Base-by-base conservation (phyloP, 2,888 invertebrate species). In the Gastracanthus pulcherrimus region DNA sequence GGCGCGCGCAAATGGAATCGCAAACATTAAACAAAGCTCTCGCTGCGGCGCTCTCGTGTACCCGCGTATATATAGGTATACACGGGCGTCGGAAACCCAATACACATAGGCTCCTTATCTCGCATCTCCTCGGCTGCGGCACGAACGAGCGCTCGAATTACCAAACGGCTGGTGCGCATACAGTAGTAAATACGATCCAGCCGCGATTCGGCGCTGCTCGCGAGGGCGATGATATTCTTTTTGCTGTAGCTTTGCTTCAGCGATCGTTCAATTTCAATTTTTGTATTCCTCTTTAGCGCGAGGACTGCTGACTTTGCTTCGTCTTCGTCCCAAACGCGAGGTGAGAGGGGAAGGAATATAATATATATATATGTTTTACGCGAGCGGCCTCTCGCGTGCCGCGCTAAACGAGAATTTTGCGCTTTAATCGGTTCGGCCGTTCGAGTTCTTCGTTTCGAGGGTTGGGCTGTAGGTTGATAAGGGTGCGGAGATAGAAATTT, bases 21-120 rank as follows among this genome's bases (percentile, higher is more conserved):
- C 67, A 76, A 69, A 76, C 67, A 45, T 69, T 62, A 70, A 77
- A 77, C 77, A 77, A 70, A 77, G 70, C 77, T 4, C 41, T 5
- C 62, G 13, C 29, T 6, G 13, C n/a, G 26, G 29, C 62, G 62
- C 7, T n/a, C n/a, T 11, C 58, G 19, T 19, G 75, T 51, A 48
- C 19, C n/a, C 26, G 9, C 29, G 29, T 55, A 58, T 29, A 58
- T 45, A 13, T 26, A 26, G 16, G 16, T 13, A 41, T 16, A 41
- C 13, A 11, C 0, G 38, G 4, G 51, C 3, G 29, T 48, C 29
- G 16, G 78, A 71, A 78, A 78, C 78, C 78, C 64, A 71, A 78
- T 71, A 64, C 71, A 9, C 31, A n/a, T n/a, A n/a, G 11, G 29
- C 34, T 62, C 31, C 62, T 60, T 55, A 45, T 58, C 69, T 62